Conservation (phyloP, 2,797 vertebrate species). For the Odontamblyopus lacepedii region DNA sequence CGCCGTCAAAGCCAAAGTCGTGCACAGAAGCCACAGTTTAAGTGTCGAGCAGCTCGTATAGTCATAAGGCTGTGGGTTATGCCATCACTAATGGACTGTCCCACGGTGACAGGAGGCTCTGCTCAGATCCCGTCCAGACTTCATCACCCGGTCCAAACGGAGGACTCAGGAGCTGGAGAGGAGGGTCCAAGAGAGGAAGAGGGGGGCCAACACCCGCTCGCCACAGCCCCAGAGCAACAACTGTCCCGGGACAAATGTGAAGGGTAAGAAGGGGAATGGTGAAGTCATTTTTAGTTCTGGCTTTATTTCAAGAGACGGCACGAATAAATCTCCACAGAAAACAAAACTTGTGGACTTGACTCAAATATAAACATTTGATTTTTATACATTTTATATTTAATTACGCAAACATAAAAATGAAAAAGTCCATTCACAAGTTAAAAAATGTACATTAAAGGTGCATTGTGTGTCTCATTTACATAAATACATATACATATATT, state of each 20-base stretch:
- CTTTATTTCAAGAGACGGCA: too few relatives aligned
- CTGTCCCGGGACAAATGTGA: background rate
- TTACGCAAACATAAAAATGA: too few relatives aligned
- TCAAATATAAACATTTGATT: too few relatives aligned
- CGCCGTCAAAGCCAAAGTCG: too few relatives aligned
- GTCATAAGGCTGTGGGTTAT: background rate
- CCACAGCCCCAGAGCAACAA: background rate
- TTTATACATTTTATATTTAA: too few relatives aligned
- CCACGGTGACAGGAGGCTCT: slow-evolving; percentile 81
- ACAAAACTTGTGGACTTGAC: too few relatives aligned
- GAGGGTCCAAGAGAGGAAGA: slow-evolving; percentile 78
- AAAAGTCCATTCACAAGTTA: too few relatives aligned
- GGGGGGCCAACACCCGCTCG: slow-evolving; percentile 50
- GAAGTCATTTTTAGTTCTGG: background rate
- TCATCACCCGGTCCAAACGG: slow-evolving; percentile 84
- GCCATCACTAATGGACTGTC: slow-evolving; percentile 20
- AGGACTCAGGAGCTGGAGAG: slow-evolving; percentile 76
- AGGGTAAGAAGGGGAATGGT: background rate
- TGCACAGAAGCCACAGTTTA: background rate
- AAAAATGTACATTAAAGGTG: too few relatives aligned
- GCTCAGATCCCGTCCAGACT: slow-evolving; percentile 79
- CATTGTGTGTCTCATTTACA: too few relatives aligned
- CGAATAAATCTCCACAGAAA: too few relatives aligned
- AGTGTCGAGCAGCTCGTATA: background rate
- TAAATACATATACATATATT: too few relatives aligned